Conservation (phyloP, 2,888 invertebrate genomes). For the Drosophila leonis region DNA sequence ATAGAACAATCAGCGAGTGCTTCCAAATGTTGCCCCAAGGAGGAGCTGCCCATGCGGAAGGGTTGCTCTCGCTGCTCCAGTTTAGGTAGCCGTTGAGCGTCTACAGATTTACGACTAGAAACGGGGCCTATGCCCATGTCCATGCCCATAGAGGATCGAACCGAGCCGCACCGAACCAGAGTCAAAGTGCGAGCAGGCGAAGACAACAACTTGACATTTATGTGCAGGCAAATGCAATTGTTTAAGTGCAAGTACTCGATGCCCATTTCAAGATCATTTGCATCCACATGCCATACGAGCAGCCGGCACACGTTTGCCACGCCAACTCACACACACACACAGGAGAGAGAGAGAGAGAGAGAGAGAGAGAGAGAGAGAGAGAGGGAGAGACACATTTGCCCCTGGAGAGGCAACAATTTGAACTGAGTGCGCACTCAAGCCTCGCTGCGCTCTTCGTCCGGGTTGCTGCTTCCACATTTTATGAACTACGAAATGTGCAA, state of each 20-base stretch:
- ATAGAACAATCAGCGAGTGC: conserved; percentile 67
- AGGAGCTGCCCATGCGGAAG: conserved; percentile 27
- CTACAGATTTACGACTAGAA: conserved; percentile 75
- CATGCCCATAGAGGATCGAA: conserved; percentile 7
- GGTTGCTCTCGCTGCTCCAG: conserved; percentile 44
- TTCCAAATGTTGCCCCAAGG: conserved; percentile 48
- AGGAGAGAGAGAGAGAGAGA: too few relatives aligned
- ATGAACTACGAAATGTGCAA: conserved; percentile 80
- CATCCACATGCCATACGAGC: conserved; percentile 40
- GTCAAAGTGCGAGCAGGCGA: conserved; percentile 67
- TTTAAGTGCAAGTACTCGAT: conserved; percentile 50
- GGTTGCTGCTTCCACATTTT: conserved; percentile 46
- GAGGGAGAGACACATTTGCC: conserved; percentile 29
- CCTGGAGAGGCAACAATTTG: conserved; percentile 42
- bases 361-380: neutral
- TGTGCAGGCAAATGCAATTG: conserved; percentile 69
- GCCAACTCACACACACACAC: neutral
- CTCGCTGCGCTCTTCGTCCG: conserved; percentile 35
- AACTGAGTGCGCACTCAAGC: conserved; percentile 46
- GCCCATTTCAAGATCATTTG: conserved; percentile 75
- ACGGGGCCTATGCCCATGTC: conserved; percentile 8
- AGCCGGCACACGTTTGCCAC: conserved; percentile 21
- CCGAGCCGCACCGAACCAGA: conserved; percentile 9
- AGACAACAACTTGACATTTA: conserved; percentile 79
- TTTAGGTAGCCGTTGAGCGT: conserved; percentile 43